Evolutionary conservation across 2,797 vertebrate genomes (phyloP), one percentile per base, ranked within the genome.

Genomic region (Lepus townsendii): DNA sequence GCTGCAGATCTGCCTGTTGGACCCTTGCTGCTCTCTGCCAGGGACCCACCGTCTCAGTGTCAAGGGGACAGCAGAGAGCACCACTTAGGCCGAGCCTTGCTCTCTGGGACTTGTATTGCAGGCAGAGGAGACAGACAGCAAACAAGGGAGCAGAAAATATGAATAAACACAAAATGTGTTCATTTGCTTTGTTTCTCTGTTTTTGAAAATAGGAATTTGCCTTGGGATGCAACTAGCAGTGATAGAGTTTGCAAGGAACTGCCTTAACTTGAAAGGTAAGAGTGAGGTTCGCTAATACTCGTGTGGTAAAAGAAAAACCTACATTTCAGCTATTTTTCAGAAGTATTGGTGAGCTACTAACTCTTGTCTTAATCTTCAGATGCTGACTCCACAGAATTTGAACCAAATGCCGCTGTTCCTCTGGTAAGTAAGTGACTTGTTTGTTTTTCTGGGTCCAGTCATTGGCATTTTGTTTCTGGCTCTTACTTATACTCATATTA

Each of bases 371-470:
- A 72, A 30, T 97, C 20, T 96, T 75, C 95, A 99, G 98, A 98
- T 98, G 98, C 98, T 65, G 98, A 98, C 97, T 99, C 98, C 95
- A 98, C 98, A 92, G 98, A 99, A 97, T 99, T 99, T 97, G 98
- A 98, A 72, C 96, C 98, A 93, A 96, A 97, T 60, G 97, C 98
- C 85, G 96, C 95, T 79, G 95, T 91, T 7, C 98, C 98, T 30
- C 96, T 99, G 97, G 98, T 99, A 97, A 99, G 98, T 99, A 97
- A 99, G 98, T 98, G 96, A 65, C 69, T 87, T 96, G n/a, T 63
- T 75, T 83, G 14, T 88, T 93, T 60, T 86, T 30, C 92, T n/a
- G 92, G 47, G 60, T 94, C 93, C 92, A 19, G 82, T 84, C 30
- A 50, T 35, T 88, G n/a, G 71, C 52, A 20, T 87, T 96, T 86